Conservation (phyloP, 2,888 invertebrate genomes). For the Drosophila recens region DNA sequence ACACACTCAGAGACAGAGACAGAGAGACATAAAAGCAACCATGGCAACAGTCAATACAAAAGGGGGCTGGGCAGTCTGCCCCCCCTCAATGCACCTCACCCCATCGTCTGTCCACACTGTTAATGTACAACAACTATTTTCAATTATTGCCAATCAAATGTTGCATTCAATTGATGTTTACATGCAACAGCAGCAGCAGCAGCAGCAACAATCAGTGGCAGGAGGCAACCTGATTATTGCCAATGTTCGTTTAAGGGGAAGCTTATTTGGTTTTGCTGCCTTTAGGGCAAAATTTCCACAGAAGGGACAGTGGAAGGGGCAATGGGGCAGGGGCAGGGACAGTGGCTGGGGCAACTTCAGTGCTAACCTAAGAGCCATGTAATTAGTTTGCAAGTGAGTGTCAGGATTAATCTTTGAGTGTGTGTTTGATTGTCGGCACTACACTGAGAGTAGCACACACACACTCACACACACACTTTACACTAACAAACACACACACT, state of each 20-base stretch:
- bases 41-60: conserved; percentile 74
- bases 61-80: conserved; percentile 12
- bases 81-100: neutral
- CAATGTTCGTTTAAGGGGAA: conserved; percentile 52
- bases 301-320: neutral
- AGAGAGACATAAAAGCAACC: conserved; percentile 58
- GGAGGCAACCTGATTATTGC: conserved; percentile 71
- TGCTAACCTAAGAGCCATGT: conserved; percentile 78
- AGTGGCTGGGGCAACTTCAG: neutral
- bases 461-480: conserved; percentile 6
- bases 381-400: conserved; percentile 82
- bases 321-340: neutral
- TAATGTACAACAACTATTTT: conserved; percentile 82
- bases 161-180: conserved; percentile 83
- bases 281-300: conserved; percentile 38
- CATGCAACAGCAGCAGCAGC: conserved; percentile 53
- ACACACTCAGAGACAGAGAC: neutral
- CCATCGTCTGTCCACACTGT: conserved; percentile 33
- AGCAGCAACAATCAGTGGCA: conserved; percentile 9
- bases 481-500: neutral
- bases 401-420: conserved; percentile 81
- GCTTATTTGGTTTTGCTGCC: conserved; percentile 56
- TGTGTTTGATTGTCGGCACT: conserved; percentile 78
- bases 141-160: conserved; percentile 85
- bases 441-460: conserved; percentile 34